Evolutionary conservation across 2,888 invertebrate genomes (phyloP), one percentile per base, ranked within the genome.

Genomic region (Euplagia quadripunctaria): DNA sequence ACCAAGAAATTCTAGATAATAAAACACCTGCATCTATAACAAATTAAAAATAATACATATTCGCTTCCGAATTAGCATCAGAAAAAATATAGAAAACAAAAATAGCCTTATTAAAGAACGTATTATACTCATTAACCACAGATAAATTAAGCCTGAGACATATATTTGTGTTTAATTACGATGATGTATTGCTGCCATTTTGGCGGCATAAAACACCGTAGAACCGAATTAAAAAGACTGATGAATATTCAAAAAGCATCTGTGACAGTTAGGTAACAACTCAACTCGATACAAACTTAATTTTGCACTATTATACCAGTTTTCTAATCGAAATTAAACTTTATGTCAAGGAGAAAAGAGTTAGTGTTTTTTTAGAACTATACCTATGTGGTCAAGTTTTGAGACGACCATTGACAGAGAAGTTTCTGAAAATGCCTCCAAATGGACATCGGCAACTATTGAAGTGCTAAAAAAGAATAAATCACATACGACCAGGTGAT

Each of bases 381-480:
- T 68, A 31, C 12, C 12, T 41, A 51, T 12, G 16, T 68, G 65
- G n/a, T 75, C 51, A 51, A 64, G 66, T 65, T 41, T 64, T 66
- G 66, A n/a, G 76, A 77, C 80, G 79, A 85, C 74, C 74, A 74
- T 68, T 82, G 78, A 79, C 78, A 79, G 75, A 77, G 81, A 82
- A 76, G 67, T 72, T n/a, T 74, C 81, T 80, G 78, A 85, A 86
- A 84, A 86, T 84, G 80, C 82, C 80, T 83, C 83, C 77, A 86
- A 87, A 85, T 83, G 83, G 84, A 85, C 86, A 87, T 87, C 91
- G 90, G 90, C 86, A 75, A 76, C 89, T 84, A 91, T 90, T 91
- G 91, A 90, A 89, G 89, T 89, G 88, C 85, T 88, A 88, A 89
- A 82, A 82, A 82, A 79, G 83, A 85, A 93, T 93, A 93, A 91